Conservation (phyloP, 2,113 vertebrate genomes). For the Chascanopsetta lugubris region DNA sequence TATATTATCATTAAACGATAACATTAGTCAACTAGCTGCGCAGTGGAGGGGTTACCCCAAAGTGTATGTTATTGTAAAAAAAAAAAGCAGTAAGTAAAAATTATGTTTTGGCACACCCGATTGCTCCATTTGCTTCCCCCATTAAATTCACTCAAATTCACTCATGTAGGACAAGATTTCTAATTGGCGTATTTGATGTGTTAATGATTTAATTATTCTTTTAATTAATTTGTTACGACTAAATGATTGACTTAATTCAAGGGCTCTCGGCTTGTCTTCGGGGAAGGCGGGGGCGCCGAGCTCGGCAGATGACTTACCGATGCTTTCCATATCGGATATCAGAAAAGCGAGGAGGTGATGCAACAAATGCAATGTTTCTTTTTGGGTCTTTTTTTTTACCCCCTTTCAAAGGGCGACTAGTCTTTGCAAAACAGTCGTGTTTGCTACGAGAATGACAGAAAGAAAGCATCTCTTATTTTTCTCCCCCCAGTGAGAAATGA, state of each 20-base stretch:
- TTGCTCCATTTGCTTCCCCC: conserved; percentile 74
- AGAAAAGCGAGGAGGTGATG: not conserved
- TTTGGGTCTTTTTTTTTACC: conserved; percentile 1
- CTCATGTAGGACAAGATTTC: conserved; percentile 83
- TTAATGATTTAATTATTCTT: conserved; percentile 87
- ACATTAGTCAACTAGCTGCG: conserved; percentile 43
- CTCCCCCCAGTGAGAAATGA: conserved; percentile 61
- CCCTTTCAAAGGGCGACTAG: not conserved
- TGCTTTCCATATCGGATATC: conserved; percentile 52
- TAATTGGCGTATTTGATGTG: conserved; percentile 83
- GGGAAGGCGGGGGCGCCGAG: conserved; percentile 43
- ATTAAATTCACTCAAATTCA: conserved; percentile 82
- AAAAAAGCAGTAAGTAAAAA: conserved; percentile 75
- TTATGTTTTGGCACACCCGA: conserved; percentile 75
- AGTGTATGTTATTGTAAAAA: conserved; percentile 61
- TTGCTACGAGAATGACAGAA: conserved; percentile 44
- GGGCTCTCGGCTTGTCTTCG: conserved; percentile 74
- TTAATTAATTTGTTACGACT: conserved; percentile 85
- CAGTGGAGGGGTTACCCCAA: conserved; percentile 53
- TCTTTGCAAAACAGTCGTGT: conserved; percentile 30
- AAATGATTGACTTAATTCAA: conserved; percentile 83
- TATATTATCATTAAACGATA: conserved; percentile 27
- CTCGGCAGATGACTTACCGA: conserved; percentile 58
- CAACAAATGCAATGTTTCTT: conserved; percentile 5
- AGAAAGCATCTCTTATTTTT: conserved; percentile 26